Conservation (phyloP, 2,113 vertebrate genomes). For the Protomyctophum bolini region DNA sequence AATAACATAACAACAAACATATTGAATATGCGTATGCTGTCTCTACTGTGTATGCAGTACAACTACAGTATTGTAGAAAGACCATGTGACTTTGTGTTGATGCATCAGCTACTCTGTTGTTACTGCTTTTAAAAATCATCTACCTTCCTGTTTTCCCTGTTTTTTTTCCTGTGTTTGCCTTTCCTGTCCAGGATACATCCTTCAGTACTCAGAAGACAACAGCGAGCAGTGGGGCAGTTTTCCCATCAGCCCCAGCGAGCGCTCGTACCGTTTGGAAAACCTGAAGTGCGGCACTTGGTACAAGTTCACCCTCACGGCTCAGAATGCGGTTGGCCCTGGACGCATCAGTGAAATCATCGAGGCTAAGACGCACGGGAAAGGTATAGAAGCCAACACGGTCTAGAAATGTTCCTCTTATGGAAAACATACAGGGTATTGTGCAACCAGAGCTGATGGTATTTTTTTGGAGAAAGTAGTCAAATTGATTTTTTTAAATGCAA, state of each 20-base stretch:
- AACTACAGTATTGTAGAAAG: too few relatives aligned
- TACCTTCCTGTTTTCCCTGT: not conserved
- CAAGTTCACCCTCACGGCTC: constrained; percentile 98
- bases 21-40: too few relatives aligned
- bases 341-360: constrained; percentile 99
- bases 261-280: constrained; percentile 93
- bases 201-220: constrained; percentile 98
- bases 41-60: too few relatives aligned
- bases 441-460: too few relatives aligned
- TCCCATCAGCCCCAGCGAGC: constrained; percentile 96
- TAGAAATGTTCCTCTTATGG: too few relatives aligned
- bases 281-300: constrained; percentile 99
- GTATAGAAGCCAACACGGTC: constrained; percentile 56
- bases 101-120: not conserved
- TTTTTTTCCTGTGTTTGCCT: not conserved
- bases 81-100: not conserved
- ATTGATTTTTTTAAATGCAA: too few relatives aligned
- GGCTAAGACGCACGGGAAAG: constrained; percentile 97
- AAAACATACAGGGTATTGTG: too few relatives aligned
- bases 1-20: too few relatives aligned
- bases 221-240: constrained; percentile 99
- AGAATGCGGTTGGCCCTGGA: constrained; percentile 96
- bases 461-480: too few relatives aligned
- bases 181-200: constrained; percentile 86
- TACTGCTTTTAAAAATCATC: not conserved